Evolutionary conservation across 1,140 invertebrate species (phyloP).

Genomic region (Riptortus pedestris): DNA sequence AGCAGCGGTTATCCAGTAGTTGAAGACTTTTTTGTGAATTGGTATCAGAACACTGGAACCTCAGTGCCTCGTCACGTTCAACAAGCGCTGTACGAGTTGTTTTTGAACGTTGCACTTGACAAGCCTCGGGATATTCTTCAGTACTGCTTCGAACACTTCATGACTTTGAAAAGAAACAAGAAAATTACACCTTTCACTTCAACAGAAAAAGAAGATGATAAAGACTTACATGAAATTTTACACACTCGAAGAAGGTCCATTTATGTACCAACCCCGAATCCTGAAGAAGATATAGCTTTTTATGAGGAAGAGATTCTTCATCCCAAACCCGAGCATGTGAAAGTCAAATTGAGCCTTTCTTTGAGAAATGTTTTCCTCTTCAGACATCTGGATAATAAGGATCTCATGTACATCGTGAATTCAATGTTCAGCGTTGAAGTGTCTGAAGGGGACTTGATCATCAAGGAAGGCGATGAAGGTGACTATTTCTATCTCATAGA

Average conservation of each 20-base stretch:
- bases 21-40: not conserved
- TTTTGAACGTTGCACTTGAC: not conserved
- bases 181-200: not conserved
- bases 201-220: not conserved
- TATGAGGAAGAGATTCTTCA: not conserved
- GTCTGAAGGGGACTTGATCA: not conserved
- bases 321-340: not conserved
- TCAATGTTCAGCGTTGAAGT: conserved; percentile 18
- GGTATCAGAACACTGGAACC: too few relatives aligned
- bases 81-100: not conserved
- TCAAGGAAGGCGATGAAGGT: conserved; percentile 20
- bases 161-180: not conserved
- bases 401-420: conserved; percentile 3
- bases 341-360: not conserved
- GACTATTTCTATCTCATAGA: conserved; percentile 20
- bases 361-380: conserved; percentile 6
- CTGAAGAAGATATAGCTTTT: not conserved
- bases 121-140: not conserved
- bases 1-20: not conserved
- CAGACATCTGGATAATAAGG: conserved; percentile 1
- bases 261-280: not conserved
- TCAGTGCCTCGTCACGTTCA: not conserved
- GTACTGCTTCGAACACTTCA: not conserved
- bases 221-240: not conserved
- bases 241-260: not conserved